phyloP scores from a whole-genome alignment of 1,140 invertebrate species.

The Saxidomus purpurata region DNA sequence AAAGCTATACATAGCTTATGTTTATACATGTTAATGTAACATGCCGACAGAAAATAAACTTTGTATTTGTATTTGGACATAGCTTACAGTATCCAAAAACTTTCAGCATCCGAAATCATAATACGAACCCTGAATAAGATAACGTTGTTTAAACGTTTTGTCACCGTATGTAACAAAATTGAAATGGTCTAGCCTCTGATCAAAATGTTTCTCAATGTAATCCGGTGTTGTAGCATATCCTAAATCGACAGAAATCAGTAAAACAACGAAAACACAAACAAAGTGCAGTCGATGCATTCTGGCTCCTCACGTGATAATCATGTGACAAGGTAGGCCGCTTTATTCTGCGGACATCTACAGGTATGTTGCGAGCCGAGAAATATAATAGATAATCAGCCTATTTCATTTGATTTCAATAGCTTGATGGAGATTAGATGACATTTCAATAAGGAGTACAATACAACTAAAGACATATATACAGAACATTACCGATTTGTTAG shows the following conservation, averaged over 20 bases:
- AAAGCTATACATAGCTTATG: no score
- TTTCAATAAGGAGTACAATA: no score
- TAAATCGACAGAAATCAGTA: background rate
- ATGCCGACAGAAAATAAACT: no score
- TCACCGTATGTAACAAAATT: conserved; percentile 77
- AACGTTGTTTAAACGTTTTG: conserved; percentile 78
- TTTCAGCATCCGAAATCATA: background rate
- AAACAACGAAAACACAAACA: background rate
- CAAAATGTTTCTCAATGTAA: conserved; percentile 76
- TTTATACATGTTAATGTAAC: no score
- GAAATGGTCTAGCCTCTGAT: conserved; percentile 80
- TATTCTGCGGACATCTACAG: background rate
- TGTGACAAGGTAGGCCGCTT: background rate
- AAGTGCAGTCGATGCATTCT: background rate
- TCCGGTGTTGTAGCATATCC: background rate
- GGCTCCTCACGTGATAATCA: conserved; percentile 40
- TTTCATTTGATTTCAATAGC: no score
- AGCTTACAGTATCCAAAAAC: no score
- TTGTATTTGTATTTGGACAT: no score
- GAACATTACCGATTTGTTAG: no score
- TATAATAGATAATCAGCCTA: no score
- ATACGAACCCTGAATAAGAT: conserved; percentile 79
- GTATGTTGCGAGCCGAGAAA: no score
- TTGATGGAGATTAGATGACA: no score
- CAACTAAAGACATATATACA: no score